Evolutionary conservation across 2,113 vertebrate species (phyloP).

Genomic region (Scatophagus argus): DNA sequence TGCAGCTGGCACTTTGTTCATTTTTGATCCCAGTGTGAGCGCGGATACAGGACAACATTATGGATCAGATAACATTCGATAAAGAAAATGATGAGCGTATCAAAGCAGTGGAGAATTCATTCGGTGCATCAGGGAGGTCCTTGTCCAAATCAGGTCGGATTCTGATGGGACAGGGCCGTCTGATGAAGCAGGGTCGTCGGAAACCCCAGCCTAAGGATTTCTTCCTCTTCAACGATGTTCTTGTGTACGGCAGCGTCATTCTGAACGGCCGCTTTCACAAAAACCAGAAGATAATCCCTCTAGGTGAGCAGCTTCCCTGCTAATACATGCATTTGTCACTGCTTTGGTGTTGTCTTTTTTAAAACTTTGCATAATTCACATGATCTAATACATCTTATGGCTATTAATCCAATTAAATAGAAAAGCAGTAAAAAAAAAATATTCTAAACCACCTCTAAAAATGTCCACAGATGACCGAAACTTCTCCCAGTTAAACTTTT

Average conservation of each 20-base stretch:
- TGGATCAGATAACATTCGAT: constrained; percentile 80
- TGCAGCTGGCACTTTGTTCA: background rate
- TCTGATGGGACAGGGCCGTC: constrained; percentile 90
- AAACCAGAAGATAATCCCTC: constrained; percentile 88
- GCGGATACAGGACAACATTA: constrained; percentile 63
- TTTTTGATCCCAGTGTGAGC: rapidly evolving
- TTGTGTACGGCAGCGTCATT: constrained; percentile 92
- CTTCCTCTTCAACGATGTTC: constrained; percentile 94
- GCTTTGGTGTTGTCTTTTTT: background rate
- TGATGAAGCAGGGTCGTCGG: constrained; percentile 91
- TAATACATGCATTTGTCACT: no score
- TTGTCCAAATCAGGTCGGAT: constrained; percentile 85
- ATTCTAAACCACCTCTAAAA: no score
- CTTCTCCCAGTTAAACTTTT: no score
- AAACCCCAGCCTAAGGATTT: constrained; percentile 88
- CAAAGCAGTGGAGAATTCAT: constrained; percentile 86
- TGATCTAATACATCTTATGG: background rate
- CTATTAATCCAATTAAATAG: background rate
- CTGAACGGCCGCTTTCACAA: constrained; percentile 87
- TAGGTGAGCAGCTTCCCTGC: constrained; percentile 66
- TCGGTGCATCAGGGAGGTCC: constrained; percentile 83
- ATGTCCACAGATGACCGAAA: no score
- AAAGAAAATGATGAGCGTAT: constrained; percentile 64
- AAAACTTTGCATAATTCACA: background rate
- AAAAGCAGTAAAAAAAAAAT: background rate